Conservation (phyloP, 2,888 invertebrate genomes). For the Andrena flavipes region DNA sequence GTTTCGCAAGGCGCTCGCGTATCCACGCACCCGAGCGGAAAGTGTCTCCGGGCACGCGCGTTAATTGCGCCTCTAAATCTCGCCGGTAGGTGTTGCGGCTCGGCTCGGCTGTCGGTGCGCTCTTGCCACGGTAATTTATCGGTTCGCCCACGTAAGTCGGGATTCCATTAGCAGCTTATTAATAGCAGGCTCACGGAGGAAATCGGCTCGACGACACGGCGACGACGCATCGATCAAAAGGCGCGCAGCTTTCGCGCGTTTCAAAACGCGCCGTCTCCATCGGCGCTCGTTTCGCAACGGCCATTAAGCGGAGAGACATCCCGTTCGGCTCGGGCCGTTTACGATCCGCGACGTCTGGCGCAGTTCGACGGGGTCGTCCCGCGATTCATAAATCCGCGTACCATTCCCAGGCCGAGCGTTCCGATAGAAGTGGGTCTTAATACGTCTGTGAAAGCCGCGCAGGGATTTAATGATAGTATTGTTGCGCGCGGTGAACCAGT, state of each 20-base stretch:
- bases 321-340: conserved; percentile 24
- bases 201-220: conserved; percentile 26
- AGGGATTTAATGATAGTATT: conserved; percentile 17
- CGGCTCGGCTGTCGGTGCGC: conserved; percentile 59
- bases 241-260: conserved; percentile 51
- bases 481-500: neutral
- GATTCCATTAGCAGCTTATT: conserved; percentile 81
- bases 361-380: neutral
- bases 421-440: conserved; percentile 2
- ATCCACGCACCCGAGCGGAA: neutral
- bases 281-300: conserved; percentile 43
- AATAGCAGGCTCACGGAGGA: conserved; percentile 68
- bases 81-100: conserved; percentile 24
- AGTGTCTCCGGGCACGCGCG: conserved; percentile 53
- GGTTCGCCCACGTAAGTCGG: conserved; percentile 77
- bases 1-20: neutral
- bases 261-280: conserved; percentile 52
- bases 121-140: conserved; percentile 77
- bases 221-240: conserved; percentile 45
- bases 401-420: conserved; percentile 14
- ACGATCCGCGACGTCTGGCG: neutral
- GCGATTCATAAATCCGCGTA: conserved; percentile 8
- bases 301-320: conserved; percentile 38
- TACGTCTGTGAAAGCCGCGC: neutral
- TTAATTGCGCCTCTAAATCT: conserved; percentile 65